Base-by-base conservation (phyloP, 53 echinoderm and acorn worm genomes). In the Apostichopus leukothele region DNA sequence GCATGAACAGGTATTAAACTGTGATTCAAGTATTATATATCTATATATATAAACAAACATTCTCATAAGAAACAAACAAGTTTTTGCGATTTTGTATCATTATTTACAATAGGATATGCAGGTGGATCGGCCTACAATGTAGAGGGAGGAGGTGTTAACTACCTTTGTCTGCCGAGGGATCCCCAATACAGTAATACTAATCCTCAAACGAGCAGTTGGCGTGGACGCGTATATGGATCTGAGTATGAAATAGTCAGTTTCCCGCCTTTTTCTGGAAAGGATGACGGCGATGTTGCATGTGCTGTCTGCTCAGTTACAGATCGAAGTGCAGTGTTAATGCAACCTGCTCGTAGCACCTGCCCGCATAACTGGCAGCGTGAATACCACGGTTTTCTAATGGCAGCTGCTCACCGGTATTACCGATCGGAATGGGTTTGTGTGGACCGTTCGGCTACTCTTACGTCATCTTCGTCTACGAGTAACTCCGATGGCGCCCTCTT, bases 311-410 rank as follows among this genome's bases (percentile, higher is more conserved):
- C 52, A 8, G 88, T 77, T 3, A 76, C 27, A 14, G 76, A 63
- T 57, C 8, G 61, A 22, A 88, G 60, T 76, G 26, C 50, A 6
- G 50, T 78, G 50, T 19, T 88, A 13, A 88, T 88, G 59, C 50
- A 76, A 23, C 88, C 88, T 53, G 88, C 76, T 5, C 26, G 76
- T 6, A 20, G 9, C 5, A 78, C 22, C 27, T 88, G 88, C 50
- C 88, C 76, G 11, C 14, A 0, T 23, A 11, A 20, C 18, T 88
- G 88, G 88, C 76, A 77, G 12, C 60, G n/a, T 6, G 88, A 88
- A 19, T 88, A 88, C 63, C 77, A 76, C 26, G 88, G 88, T n/a
- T 88, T 77, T 60, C 76, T 88, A 11, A 88, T 88, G 88, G 60
- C 76, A 8, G 54, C 19, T 3, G 21, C 14, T 59, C 59, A 52